phyloP scores from a whole-genome alignment of 2,888 invertebrate species.

The Serrognathus titanus region DNA sequence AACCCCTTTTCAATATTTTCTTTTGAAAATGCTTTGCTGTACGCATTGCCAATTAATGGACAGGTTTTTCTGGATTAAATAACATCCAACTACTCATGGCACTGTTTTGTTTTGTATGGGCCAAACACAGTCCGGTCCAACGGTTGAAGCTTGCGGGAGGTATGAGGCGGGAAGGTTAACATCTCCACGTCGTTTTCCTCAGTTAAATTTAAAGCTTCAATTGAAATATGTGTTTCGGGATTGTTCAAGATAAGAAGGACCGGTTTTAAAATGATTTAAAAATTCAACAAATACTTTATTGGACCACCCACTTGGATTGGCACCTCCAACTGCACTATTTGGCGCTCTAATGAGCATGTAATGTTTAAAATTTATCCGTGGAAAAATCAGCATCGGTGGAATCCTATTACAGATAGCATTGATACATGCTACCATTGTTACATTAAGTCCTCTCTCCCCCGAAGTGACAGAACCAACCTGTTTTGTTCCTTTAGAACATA shows the following conservation, averaged over 20 bases:
- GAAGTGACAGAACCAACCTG: conserved; percentile 27
- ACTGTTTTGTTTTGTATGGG: neutral
- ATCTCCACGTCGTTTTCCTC: conserved; percentile 32
- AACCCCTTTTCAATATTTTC: neutral
- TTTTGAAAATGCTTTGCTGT: neutral
- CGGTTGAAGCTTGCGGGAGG: neutral
- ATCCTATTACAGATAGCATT: conserved; percentile 22
- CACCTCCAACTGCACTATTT: conserved; percentile 22
- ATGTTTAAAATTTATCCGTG: conserved; percentile 24
- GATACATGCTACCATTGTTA: conserved; percentile 29
- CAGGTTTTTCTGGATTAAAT: neutral
- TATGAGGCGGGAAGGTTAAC: conserved; percentile 6
- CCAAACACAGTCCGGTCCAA: conserved; percentile 1
- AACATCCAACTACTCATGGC: conserved; percentile 1
- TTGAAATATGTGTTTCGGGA: conserved; percentile 23
- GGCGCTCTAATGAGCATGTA: conserved; percentile 23
- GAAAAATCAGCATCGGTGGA: conserved; percentile 32
- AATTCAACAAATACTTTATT: conserved; percentile 11
- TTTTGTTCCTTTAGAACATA: conserved; percentile 13
- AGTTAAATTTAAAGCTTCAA: conserved; percentile 19
- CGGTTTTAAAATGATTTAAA: conserved; percentile 8
- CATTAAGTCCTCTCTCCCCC: conserved; percentile 28
- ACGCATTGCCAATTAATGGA: neutral
- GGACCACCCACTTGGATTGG: conserved; percentile 25
- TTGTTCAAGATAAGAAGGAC: conserved; percentile 27